Evolutionary conservation across 2,113 vertebrate genomes (phyloP).

Genomic region (Pygoscelis adeliae): DNA sequence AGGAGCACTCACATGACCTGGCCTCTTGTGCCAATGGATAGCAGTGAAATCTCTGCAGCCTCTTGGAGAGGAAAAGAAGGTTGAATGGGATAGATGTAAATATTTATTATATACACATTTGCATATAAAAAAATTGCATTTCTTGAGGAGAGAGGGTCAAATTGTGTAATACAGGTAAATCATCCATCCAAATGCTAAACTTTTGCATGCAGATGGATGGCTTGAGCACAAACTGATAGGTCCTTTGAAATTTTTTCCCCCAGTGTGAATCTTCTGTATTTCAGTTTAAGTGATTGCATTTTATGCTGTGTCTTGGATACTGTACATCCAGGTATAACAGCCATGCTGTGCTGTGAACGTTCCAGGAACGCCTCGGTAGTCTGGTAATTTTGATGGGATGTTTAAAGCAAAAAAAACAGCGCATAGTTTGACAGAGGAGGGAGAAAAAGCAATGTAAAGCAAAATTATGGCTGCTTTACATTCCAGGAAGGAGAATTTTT

Average conservation of each 20-base stretch:
- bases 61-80: background rate
- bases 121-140: background rate
- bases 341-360: background rate
- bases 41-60: background rate
- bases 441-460: background rate
- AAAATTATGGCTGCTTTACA: background rate
- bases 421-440: background rate
- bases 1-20: background rate
- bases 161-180: background rate
- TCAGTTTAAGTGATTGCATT: background rate
- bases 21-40: background rate
- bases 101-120: background rate
- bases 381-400: background rate
- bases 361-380: background rate
- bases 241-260: background rate
- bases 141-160: background rate
- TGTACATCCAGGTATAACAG: constrained; percentile 17
- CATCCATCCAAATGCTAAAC: background rate
- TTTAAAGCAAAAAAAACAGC: background rate
- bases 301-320: background rate
- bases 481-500: background rate
- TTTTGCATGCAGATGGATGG: background rate
- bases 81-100: background rate
- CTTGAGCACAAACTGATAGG: background rate
- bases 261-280: background rate